Base-by-base conservation (phyloP, 2,797 vertebrate genomes). In the Muraenolepis orangiensis region DNA sequence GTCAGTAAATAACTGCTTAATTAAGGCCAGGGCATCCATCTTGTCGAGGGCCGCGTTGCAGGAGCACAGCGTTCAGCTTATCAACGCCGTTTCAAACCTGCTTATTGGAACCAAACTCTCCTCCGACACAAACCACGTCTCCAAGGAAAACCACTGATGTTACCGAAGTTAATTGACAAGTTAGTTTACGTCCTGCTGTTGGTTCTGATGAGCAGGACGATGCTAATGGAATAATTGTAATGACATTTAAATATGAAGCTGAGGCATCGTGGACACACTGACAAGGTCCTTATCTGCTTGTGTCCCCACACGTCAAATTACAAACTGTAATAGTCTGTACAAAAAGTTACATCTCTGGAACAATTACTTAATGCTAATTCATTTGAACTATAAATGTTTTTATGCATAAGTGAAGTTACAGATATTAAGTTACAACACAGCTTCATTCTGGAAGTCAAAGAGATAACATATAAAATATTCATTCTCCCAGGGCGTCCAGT, bases 1-100 rank as follows among this genome's bases (percentile, higher is more conserved):
- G 87, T 92, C 90, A 89, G 90, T 93, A 93, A 93, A 93, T 92
- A 91, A 93, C 92, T 90, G 90, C 82, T 91, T 93, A 93, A 93
- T 92, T 92, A 91, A 92, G 92, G 88, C 80, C 78, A 80, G 88
- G 88, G 85, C 91, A 93, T 93, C 89, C 87, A 90, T 94, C 92
- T 91, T 90, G 84, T 83, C 73, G 72, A 80, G 89, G 87, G 82
- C 81, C 86, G 76, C 87, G 91, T 91, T 90, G 89, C 88, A 93
- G 91, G 91, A 91, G 91, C 90, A 86, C 86, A 90, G 89, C 82
- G 84, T 86, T 87, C n/a, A n/a, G 87, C 78, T 91, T 91, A 88
- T 90, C 86, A 85, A 83, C 81, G 75, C 72, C 88, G 88, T 85
- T 90, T 91, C 79, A 81, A 87, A 89, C 85, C 85, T 88, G 88